Conservation (phyloP, 2,888 invertebrate species). For the Oscheius sp. region DNA sequence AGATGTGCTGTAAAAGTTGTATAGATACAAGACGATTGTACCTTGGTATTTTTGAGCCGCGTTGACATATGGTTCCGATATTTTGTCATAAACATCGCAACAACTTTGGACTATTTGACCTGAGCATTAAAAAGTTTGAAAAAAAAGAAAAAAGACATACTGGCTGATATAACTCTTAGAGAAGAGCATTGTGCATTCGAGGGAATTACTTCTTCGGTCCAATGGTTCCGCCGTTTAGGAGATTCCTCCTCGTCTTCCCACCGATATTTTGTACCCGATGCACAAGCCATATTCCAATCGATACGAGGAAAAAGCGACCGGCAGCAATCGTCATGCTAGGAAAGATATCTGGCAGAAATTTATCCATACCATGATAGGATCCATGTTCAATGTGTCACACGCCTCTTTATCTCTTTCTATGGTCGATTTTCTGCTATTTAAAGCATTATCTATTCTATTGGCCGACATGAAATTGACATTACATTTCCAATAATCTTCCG, state of each 20-base stretch:
- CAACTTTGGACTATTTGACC: slow-evolving; percentile 17
- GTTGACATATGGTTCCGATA: not conserved
- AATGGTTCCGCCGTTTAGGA: slow-evolving; percentile 1
- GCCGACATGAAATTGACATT: not conserved
- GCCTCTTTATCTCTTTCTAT: not conserved
- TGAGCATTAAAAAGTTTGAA: not conserved
- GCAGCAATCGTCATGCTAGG: slow-evolving; percentile 28
- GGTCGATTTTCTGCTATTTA: not conserved
- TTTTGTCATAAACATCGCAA: slow-evolving; percentile 20
- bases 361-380: not conserved
- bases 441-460: not conserved
- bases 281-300: slow-evolving; percentile 35
- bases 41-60: not conserved
- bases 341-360: not conserved
- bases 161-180: not conserved
- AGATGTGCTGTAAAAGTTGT: not conserved
- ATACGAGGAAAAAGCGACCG: slow-evolving; percentile 16
- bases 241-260: slow-evolving; percentile 32
- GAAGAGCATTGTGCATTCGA: not conserved
- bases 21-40: not conserved
- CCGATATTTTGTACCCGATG: slow-evolving; percentile 21
- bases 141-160: slow-evolving; percentile 3
- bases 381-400: slow-evolving; percentile 9
- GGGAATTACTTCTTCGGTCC: slow-evolving; percentile 25
- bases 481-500: slow-evolving; percentile 35